phyloP scores from a whole-genome alignment of 2,113 vertebrate genomes.

The Callipepla squamata region DNA sequence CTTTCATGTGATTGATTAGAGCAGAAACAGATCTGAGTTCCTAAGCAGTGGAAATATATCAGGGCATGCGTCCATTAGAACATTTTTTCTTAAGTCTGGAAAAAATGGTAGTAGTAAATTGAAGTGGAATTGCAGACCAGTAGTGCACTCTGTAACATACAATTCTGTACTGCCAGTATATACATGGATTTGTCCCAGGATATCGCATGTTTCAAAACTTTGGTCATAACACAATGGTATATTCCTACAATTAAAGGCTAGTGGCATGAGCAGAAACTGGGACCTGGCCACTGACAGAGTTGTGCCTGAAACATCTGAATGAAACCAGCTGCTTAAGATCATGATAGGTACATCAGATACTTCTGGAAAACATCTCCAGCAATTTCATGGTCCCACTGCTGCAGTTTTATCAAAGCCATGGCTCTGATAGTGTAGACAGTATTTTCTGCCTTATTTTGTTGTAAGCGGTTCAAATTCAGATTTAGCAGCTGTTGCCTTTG shows the following conservation, averaged over 20 bases:
- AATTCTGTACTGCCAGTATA: background rate
- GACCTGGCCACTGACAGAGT: background rate
- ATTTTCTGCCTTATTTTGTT: background rate
- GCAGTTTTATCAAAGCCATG: background rate
- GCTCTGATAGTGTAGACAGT: background rate
- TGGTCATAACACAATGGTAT: background rate
- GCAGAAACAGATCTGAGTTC: background rate
- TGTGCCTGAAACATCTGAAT: background rate
- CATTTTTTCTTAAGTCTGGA: background rate
- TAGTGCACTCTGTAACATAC: background rate
- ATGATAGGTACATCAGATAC: background rate
- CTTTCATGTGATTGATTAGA: background rate
- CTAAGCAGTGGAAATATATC: background rate
- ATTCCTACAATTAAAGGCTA: background rate
- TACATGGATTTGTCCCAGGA: background rate
- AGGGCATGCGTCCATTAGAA: background rate
- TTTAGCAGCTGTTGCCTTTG: background rate
- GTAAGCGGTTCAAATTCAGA: background rate
- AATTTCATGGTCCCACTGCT: background rate
- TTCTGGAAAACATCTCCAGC: background rate
- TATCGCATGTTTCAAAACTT: background rate
- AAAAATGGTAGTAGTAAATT: background rate
- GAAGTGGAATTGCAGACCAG: background rate
- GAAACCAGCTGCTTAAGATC: background rate
- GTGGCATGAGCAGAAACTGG: background rate